A percentile compares a stretch with the other conserved stretches of the same genome.
Evolutionary conservation across 2,888 invertebrate species (phyloP).

Genomic region (Crematogaster levior): DNA sequence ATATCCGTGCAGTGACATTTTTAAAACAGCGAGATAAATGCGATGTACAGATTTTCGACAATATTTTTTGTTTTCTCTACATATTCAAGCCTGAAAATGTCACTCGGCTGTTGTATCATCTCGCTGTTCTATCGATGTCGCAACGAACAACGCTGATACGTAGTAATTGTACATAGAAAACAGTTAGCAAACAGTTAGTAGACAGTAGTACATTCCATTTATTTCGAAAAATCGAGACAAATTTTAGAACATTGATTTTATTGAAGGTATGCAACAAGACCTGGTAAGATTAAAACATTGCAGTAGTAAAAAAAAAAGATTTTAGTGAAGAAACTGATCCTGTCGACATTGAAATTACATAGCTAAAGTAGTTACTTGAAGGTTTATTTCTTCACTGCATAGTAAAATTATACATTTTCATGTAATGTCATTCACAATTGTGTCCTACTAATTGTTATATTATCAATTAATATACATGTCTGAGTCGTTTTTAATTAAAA

Average conservation of each 20-base stretch:
- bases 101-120: constrained; percentile 20
- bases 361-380: background rate
- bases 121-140: constrained; percentile 49
- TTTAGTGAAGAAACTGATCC: background rate
- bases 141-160: constrained; percentile 26
- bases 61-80: background rate
- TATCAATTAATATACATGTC: background rate
- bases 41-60: background rate
- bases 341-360: background rate
- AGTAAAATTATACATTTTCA: background rate
- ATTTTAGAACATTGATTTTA: background rate
- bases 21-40: constrained; percentile 45
- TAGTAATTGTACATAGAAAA: constrained; percentile 46
- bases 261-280: background rate
- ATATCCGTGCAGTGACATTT: constrained; percentile 42
- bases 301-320: background rate
- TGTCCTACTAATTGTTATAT: background rate
- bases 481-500: background rate
- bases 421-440: background rate
- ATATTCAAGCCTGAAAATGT: constrained; percentile 29
- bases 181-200: constrained; percentile 5
- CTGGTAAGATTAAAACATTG: background rate
- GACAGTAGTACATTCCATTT: background rate
- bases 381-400: background rate
- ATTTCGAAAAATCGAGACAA: background rate